phyloP scores from a whole-genome alignment of 53 echinoderm and acorn worm species.

The Glandiceps talaboti region DNA sequence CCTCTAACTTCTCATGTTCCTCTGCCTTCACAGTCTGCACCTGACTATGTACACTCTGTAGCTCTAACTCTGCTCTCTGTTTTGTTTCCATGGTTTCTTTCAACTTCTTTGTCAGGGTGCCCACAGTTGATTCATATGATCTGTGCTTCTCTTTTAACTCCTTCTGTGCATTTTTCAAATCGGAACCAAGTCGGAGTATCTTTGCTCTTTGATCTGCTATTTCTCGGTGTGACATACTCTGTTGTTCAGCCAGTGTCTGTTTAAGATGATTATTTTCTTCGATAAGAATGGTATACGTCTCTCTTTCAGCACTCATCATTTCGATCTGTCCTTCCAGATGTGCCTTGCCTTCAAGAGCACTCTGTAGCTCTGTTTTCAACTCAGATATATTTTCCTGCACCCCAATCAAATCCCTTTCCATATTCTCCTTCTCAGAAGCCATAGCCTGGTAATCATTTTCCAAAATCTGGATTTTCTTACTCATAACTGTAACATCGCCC shows the following conservation, averaged over 20 bases:
- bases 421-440: neutral
- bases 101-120: conserved; percentile 38
- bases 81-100: conserved; percentile 51
- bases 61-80: conserved; percentile 42
- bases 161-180: conserved; percentile 50
- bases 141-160: conserved; percentile 64
- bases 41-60: conserved; percentile 19
- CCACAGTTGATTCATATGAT: conserved; percentile 29
- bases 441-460: conserved; percentile 8
- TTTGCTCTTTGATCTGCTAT: conserved; percentile 68
- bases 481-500: conserved; percentile 34
- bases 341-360: conserved; percentile 62
- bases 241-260: conserved; percentile 66
- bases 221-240: conserved; percentile 71
- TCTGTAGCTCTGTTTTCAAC: conserved; percentile 21
- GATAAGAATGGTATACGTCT: conserved; percentile 47
- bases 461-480: conserved; percentile 36
- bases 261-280: conserved; percentile 67
- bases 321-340: conserved; percentile 90
- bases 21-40: conserved; percentile 53
- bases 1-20: conserved; percentile 4
- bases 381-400: neutral
- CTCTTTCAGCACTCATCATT: conserved; percentile 68
- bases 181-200: conserved; percentile 54
- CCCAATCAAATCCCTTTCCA: neutral